Base-by-base conservation (phyloP, 2,888 invertebrate species). In the Brassicogethes aeneus region DNA sequence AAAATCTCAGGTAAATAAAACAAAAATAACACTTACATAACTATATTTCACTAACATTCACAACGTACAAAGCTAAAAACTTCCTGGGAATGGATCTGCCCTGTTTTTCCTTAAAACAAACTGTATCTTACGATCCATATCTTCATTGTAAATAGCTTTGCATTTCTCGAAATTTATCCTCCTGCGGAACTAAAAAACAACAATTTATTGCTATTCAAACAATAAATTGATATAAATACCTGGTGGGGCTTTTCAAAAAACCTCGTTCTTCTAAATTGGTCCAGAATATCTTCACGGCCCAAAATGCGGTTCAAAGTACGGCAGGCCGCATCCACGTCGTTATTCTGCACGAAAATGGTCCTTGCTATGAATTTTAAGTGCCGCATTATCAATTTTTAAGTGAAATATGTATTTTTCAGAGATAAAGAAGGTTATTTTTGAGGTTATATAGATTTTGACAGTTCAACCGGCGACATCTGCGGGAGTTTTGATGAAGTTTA, bases 91-190 rank as follows among this genome's bases (percentile, higher is more conserved):
- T 0, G 91, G 88, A 47, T 89, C 86, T 14, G 77, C 74, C 48
- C 92, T 74, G 63, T 92, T 92, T 64, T 86, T 91, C 41, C 89
- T 74, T 45, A 92, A 69, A 2, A 91, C 77, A 71, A 96, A 93
- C 58, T 87, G 76, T 50, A 96, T 88, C 71, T 94, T 95, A 37
- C 93, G 76, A 50, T 81, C 77, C 94, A 96, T 95, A 56, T 96
- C 95, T 69, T 93, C 91, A 61, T 92, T 85, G 64, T 94, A 95
- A 48, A 95, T 84, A 0, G 93, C 80, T 70, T 89, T 91, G 64
- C 92, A 92, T 57, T 79, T 85, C 64, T 95, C 91, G 60, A 83
- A 93, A 65, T 93, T 93, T 1, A 94, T 65, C 39, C 95, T 75
- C 39, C 91, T 75, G 44, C 95, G 79, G 30, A 81, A 82, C 80